Conservation (phyloP, 53 echinoderm and acorn worm species). For the Arbacia lixula region DNA sequence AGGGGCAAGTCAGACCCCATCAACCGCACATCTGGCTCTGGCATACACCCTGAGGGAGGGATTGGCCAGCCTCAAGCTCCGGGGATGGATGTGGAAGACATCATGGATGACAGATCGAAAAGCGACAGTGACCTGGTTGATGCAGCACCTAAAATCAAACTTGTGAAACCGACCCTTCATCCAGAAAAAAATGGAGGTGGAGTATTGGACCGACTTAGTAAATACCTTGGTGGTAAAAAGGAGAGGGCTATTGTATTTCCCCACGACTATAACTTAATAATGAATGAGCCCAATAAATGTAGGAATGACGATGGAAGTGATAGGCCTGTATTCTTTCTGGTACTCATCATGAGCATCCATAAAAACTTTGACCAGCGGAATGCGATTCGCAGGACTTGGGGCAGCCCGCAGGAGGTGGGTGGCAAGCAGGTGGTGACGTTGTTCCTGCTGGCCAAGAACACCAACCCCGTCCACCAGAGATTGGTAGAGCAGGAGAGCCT, state of each 20-base stretch:
- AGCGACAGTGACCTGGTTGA: too few species aligned
- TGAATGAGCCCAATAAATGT: conserved; percentile 92
- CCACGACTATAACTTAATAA: conserved; percentile 73
- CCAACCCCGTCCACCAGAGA: conserved; percentile 64
- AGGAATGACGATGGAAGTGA: conserved; percentile 68
- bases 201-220: conserved; percentile 13
- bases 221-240: conserved; percentile 4
- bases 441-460: conserved; percentile 84
- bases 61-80: too few species aligned
- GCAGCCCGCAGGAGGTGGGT: conserved; percentile 62
- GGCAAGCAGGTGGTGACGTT: conserved; percentile 76
- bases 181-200: background rate
- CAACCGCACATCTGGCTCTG: background rate
- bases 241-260: conserved; percentile 64
- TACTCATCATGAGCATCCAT: conserved; percentile 82
- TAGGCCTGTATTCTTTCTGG: conserved; percentile 76
- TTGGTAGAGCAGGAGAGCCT: conserved; percentile 79
- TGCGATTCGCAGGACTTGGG: conserved; percentile 93
- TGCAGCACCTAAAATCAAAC: too few species aligned
- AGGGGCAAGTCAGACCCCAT: conserved; percentile 16
- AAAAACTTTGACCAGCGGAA: conserved; percentile 96
- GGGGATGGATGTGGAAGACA: background rate
- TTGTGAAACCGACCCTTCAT: background rate
- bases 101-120: conserved; percentile 7
- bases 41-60: too few species aligned